These are phyloP conservation scores for Dicyrtoma fusca DNA, from an alignment of 2,888 invertebrate genomes.

Conservation along the genomic window DNA sequence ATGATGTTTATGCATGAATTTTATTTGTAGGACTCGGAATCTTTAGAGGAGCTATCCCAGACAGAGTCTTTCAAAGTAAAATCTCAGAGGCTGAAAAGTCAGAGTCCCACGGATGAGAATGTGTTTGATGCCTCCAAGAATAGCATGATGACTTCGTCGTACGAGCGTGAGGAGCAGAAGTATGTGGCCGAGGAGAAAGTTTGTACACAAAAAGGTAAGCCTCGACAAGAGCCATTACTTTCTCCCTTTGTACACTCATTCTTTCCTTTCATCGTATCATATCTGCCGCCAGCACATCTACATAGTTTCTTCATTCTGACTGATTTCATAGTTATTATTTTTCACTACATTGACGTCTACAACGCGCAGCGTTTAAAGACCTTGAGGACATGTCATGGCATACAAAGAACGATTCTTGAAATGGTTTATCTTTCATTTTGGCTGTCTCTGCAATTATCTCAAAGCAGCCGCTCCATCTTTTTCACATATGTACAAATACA, in stretches of 20 bases:
- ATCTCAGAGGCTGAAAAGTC: conserved; percentile 39
- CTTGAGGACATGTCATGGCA: too few relatives aligned
- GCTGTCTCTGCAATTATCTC: too few relatives aligned
- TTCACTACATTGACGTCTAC: not conserved
- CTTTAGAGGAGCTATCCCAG: conserved; percentile 61
- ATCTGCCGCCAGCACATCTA: too few relatives aligned
- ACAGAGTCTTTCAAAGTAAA: conserved; percentile 52
- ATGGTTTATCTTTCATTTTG: too few relatives aligned
- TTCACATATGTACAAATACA: too few relatives aligned
- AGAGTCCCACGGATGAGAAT: conserved; percentile 48
- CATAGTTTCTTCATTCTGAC: not conserved
- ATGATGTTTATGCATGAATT: not conserved
- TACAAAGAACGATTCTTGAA: too few relatives aligned
- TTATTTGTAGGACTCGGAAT: conserved; percentile 62
- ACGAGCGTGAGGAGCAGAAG: conserved; percentile 56
- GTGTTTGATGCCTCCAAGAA: conserved; percentile 44
- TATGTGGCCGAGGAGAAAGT: conserved; percentile 57
- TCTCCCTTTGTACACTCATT: not conserved
- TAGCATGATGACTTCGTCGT: conserved; percentile 54
- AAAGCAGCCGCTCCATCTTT: too few relatives aligned
- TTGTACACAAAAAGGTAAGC: conserved; percentile 36
- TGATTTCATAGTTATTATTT: not conserved
- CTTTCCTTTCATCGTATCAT: not conserved
- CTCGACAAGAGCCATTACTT: not conserved
- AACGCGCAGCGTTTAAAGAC: too few relatives aligned